Evolutionary conservation across 2,113 vertebrate species (phyloP).

Genomic region (Dicentrarchus labrax): DNA sequence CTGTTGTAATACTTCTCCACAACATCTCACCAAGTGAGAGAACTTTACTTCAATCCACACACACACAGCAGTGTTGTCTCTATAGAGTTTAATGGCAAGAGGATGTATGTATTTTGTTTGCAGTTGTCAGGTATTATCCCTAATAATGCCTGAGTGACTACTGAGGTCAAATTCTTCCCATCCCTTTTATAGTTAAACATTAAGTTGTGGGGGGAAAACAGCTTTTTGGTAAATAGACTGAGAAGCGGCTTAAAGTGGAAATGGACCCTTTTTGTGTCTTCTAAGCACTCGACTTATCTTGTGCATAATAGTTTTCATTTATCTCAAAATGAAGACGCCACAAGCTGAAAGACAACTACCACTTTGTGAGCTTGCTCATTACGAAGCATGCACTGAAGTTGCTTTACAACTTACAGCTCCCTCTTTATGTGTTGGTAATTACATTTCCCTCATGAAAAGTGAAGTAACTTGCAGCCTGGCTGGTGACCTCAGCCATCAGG

Average conservation of each 20-base stretch:
- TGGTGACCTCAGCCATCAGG: conserved; percentile 72
- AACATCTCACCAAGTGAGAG: conserved; percentile 8
- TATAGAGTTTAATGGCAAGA: neutral
- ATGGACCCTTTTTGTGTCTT: conserved; percentile 43
- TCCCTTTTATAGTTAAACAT: conserved; percentile 37
- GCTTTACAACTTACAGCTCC: conserved; percentile 49
- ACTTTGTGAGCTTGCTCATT: conserved; percentile 33
- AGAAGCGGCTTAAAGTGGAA: conserved; percentile 46
- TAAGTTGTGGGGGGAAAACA: conserved; percentile 13
- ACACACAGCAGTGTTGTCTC: conserved; percentile 7
- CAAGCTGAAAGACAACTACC: conserved; percentile 59
- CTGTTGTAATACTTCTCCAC: conserved; percentile 9
- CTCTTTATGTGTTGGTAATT: conserved; percentile 68
- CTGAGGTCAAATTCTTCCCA: conserved; percentile 53
- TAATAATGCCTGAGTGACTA: conserved; percentile 10
- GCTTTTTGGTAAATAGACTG: conserved; percentile 48
- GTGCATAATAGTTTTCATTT: conserved; percentile 52
- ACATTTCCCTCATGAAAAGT: conserved; percentile 67
- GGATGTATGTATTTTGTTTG: conserved; percentile 35
- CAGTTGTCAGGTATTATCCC: conserved; percentile 42
- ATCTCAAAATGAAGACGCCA: conserved; percentile 55
- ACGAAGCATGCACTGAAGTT: conserved; percentile 15
- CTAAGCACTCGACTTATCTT: conserved; percentile 40
- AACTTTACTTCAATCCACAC: conserved; percentile 5
- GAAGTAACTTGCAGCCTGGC: conserved; percentile 69